A percentile compares a stretch with the other conserved stretches of the same genome.
Evolutionary conservation across 2,113 vertebrate genomes (phyloP).

Genomic region (Dipodomys stephensi): DNA sequence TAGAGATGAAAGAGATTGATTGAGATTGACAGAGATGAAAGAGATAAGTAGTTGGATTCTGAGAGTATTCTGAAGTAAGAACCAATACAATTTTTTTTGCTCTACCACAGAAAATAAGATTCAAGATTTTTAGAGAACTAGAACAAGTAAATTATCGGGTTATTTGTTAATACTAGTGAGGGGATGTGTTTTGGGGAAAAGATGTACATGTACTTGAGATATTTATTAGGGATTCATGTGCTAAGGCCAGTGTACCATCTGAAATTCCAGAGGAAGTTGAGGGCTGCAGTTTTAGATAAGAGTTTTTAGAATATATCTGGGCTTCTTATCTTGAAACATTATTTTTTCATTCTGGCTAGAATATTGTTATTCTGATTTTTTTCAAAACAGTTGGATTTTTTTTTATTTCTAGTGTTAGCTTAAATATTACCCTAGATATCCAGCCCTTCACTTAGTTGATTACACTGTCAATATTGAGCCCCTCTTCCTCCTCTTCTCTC

Average conservation of each 20-base stretch:
- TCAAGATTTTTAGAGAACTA: not conserved
- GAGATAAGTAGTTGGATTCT: not conserved
- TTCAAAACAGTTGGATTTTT: not conserved
- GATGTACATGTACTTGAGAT: not conserved
- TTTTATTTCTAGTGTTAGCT: not conserved
- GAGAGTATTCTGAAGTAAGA: not conserved
- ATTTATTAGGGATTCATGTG: not conserved
- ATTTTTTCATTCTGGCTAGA: not conserved
- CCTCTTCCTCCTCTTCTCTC: not conserved
- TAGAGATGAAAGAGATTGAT: too few relatives aligned
- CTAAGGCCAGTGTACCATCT: not conserved
- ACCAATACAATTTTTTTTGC: not conserved
- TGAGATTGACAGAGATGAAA: not conserved
- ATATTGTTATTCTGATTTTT: not conserved
- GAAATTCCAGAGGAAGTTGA: not conserved
- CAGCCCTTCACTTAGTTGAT: not conserved
- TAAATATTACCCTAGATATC: not conserved
- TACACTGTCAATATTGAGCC: not conserved
- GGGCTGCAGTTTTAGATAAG: not conserved
- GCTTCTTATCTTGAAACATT: not conserved
- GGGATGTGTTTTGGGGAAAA: not conserved
- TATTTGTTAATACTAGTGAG: not conserved
- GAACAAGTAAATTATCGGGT: not conserved
- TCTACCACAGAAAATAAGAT: not conserved
- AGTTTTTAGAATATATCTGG: not conserved